Conservation (phyloP, 1,140 invertebrate genomes). For the Trachelipus rathkii region DNA sequence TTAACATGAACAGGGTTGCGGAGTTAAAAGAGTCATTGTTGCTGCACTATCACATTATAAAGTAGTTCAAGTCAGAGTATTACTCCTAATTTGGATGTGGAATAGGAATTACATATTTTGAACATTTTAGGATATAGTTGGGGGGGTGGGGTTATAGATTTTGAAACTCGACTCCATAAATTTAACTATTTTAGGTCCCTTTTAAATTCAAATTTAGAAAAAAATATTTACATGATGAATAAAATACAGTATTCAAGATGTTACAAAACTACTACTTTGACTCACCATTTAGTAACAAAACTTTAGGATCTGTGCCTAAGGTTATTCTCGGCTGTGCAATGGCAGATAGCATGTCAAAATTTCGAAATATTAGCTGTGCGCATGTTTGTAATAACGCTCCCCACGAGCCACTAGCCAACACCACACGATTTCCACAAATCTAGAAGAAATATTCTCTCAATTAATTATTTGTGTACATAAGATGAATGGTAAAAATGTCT, state of each 20-base stretch:
- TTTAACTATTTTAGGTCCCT: too few relatives aligned
- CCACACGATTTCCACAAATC: constrained; percentile 37
- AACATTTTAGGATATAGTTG: too few relatives aligned
- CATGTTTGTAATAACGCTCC: constrained; percentile 35
- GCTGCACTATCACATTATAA: too few relatives aligned
- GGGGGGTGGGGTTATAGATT: too few relatives aligned
- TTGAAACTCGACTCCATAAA: too few relatives aligned
- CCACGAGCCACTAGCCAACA: constrained; percentile 30
- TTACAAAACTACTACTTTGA: neutral
- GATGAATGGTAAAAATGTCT: too few relatives aligned
- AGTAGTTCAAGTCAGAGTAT: too few relatives aligned
- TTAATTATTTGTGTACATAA: neutral
- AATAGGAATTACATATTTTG: too few relatives aligned
- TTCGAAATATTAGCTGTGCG: constrained; percentile 29
- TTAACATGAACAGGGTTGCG: too few relatives aligned
- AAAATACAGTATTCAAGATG: neutral
- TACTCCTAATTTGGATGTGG: too few relatives aligned
- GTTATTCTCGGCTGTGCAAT: constrained; percentile 38
- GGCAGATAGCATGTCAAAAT: constrained; percentile 26
- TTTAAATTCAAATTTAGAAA: too few relatives aligned
- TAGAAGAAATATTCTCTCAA: constrained; percentile 12
- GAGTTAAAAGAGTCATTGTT: too few relatives aligned
- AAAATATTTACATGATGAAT: neutral
- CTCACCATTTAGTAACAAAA: constrained; percentile 38
- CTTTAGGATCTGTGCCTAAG: constrained; percentile 17